Evolutionary conservation across 2,113 vertebrate species (phyloP), one percentile per base, ranked within the genome.

Genomic region (Cheilinus undulatus): DNA sequence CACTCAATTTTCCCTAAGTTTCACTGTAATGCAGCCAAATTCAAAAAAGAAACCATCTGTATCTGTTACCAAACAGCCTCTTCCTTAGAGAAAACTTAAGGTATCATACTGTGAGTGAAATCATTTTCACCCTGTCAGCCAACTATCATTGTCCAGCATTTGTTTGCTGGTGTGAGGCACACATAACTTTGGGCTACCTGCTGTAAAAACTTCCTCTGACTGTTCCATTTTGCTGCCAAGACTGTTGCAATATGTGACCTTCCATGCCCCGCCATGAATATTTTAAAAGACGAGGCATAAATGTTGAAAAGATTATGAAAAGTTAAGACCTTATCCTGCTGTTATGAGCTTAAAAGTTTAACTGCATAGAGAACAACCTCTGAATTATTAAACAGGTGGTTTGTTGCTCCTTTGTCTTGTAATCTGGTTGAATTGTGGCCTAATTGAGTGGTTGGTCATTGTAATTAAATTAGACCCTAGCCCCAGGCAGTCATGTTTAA

Each of bases 301-400:
- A 79, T 73, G 63, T 67, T 83, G 53, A 63, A 83, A 60, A 57
- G 43, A 82, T 71, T 48, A 66, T 73, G 26, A 68, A 77, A 74
- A 71, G 58, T 62, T 50, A 78, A 50, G 9, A 60, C 42, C 22
- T 17, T 23, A 13, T 69, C 48, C 58, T 4, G 22, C 49, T 48
- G 48, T 71, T 52, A 27, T 14, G 40, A 26, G 22, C 54, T 73
- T 38, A 34, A 45, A 69, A 54, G 68, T 79, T 68, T 30, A 54
- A 76, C 34, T 64, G 72, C 51, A 62, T 69, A 36, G 32, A 57
- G n/a, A 57, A 56, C 20, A 58, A 30, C 9, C 14, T 60, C 13
- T 64, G 30, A 17, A 78, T 79, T 65, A 65, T 61, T 71, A 24
- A 78, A 53, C 1, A 42, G 9, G 13, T 19, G 17, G 22, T 57